Evolutionary conservation across 30 jellyfish, hydroid and myxozoan genomes (phyloP).

Genomic region (Catostylus mosaicus): DNA sequence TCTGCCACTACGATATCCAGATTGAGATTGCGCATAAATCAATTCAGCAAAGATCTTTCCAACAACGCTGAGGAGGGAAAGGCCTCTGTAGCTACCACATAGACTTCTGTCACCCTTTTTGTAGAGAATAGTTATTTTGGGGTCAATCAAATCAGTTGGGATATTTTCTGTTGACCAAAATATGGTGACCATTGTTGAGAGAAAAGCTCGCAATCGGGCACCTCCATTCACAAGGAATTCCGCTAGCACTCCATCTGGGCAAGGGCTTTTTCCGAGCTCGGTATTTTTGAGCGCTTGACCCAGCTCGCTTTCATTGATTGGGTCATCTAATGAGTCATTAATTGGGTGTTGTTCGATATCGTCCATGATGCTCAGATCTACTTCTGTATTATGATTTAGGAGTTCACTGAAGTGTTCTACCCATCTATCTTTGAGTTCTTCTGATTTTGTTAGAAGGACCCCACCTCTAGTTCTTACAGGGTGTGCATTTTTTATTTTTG

Average conservation of each 20-base stretch:
- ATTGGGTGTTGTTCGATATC: slow-evolving; percentile 63
- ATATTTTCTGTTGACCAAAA: slow-evolving; percentile 49
- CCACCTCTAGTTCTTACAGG: slow-evolving; percentile 50
- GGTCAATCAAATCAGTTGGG: slow-evolving; percentile 58
- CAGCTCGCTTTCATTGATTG: slow-evolving; percentile 57
- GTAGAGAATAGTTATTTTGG: slow-evolving; percentile 49
- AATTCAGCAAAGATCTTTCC: slow-evolving; percentile 56
- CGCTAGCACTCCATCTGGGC: slow-evolving; percentile 55
- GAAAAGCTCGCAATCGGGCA: slow-evolving; percentile 42
- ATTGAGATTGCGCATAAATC: slow-evolving; percentile 66
- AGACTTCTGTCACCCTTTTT: slow-evolving; percentile 45
- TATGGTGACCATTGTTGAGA: slow-evolving; percentile 7
- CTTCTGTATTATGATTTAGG: slow-evolving; percentile 58
- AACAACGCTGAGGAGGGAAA: slow-evolving; percentile 55
- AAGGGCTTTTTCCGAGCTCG: slow-evolving; percentile 72
- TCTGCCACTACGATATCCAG: slow-evolving; percentile 74
- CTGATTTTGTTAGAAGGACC: slow-evolving; percentile 45
- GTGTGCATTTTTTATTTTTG: slow-evolving; percentile 44
- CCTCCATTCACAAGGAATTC: slow-evolving; percentile 66
- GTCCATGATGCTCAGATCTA: slow-evolving; percentile 41
- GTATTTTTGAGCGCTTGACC: slow-evolving; percentile 67
- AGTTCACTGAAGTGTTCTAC: slow-evolving; percentile 63
- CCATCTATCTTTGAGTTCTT: slow-evolving; percentile 52
- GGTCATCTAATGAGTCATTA: slow-evolving; percentile 63
- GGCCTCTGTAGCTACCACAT: slow-evolving; percentile 54